phyloP scores from a whole-genome alignment of 2,888 invertebrate genomes.

The Hypomecis punctinalis region DNA sequence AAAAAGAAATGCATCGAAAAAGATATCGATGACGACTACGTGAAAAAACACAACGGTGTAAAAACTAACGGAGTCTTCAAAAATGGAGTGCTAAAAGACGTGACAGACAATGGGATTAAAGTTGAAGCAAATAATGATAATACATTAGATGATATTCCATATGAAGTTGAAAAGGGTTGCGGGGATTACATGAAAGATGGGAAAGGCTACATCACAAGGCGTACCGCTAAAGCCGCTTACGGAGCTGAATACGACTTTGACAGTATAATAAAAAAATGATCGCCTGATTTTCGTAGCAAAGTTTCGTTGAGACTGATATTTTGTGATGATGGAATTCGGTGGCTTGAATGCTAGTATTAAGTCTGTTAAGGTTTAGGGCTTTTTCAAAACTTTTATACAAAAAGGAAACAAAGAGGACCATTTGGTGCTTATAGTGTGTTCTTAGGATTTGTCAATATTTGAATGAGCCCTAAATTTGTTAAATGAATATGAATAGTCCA shows the following conservation, averaged over 20 bases:
- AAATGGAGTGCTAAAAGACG: conserved; percentile 49
- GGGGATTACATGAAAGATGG: conserved; percentile 71
- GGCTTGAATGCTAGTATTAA: conserved; percentile 55
- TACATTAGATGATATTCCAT: conserved; percentile 60
- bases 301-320: conserved; percentile 79
- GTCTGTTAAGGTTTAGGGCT: conserved; percentile 54
- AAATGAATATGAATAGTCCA: conserved; percentile 39
- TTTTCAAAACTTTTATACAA: conserved; percentile 45
- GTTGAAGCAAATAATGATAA: conserved; percentile 49
- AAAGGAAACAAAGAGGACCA: conserved; percentile 47
- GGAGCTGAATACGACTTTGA: conserved; percentile 68
- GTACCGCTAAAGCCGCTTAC: conserved; percentile 65
- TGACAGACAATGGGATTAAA: conserved; percentile 49
- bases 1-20: conserved; percentile 63
- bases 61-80: conserved; percentile 52
- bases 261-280: conserved; percentile 77
- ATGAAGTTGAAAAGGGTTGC: conserved; percentile 65
- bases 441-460: conserved; percentile 49
- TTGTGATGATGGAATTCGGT: conserved; percentile 71
- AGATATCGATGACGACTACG: conserved; percentile 55
- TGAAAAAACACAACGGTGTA: conserved; percentile 53
- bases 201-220: conserved; percentile 68
- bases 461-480: conserved; percentile 49
- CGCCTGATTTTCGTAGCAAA: conserved; percentile 57
- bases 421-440: conserved; percentile 48